Conservation (phyloP, 2,888 invertebrate genomes). For the Rotaria magnacalcarata region DNA sequence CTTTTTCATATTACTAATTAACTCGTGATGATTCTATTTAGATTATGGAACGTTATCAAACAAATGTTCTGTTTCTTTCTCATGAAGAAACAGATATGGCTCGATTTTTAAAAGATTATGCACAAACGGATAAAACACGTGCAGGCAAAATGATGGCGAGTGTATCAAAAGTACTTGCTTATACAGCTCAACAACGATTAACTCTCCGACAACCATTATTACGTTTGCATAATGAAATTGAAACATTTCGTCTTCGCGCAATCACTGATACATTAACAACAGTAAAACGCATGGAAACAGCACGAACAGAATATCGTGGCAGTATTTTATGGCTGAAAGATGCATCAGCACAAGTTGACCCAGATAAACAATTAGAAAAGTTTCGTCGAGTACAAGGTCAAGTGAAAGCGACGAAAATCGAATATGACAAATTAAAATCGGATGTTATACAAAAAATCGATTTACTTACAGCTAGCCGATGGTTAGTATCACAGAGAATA, state of each 20-base stretch:
- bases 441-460: constrained; percentile 97
- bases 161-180: constrained; percentile 78
- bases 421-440: constrained; percentile 85
- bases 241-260: constrained; percentile 88
- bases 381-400: constrained; percentile 67
- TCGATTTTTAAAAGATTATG: constrained; percentile 84
- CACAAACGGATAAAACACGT: constrained; percentile 76
- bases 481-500: constrained; percentile 55
- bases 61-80: constrained; percentile 63
- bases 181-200: constrained; percentile 77
- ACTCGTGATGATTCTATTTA: background rate
- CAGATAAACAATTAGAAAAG: constrained; percentile 76
- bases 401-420: constrained; percentile 69
- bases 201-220: constrained; percentile 56
- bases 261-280: constrained; percentile 85
- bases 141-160: constrained; percentile 78
- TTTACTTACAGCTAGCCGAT: constrained; percentile 88
- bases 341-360: constrained; percentile 85
- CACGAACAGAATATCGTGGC: constrained; percentile 86
- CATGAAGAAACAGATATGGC: constrained; percentile 92
- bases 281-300: constrained; percentile 86
- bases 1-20: too few relatives aligned
- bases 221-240: constrained; percentile 82
- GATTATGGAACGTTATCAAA: constrained; percentile 44
- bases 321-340: constrained; percentile 90